phyloP scores from a whole-genome alignment of 2,888 invertebrate genomes.

The Monochamus alternatus region DNA sequence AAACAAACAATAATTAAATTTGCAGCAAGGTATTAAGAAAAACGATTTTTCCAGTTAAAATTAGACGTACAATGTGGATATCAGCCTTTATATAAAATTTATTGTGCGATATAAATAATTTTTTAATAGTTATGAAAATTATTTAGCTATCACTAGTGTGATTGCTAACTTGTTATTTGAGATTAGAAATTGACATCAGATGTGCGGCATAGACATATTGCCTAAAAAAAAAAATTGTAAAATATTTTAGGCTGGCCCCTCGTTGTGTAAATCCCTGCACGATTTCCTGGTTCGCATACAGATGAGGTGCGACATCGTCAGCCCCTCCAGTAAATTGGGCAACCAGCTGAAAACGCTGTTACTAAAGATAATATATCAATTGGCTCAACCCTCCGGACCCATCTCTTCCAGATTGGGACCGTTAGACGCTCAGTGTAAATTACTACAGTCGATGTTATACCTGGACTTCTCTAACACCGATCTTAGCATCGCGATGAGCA shows the following conservation, averaged over 20 bases:
- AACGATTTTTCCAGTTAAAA: too few relatives aligned
- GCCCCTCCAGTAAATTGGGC: conserved; percentile 73
- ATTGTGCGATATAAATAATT: too few relatives aligned
- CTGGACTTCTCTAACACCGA: conserved; percentile 81
- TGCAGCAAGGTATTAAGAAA: too few relatives aligned
- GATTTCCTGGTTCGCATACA: conserved; percentile 81
- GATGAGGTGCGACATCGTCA: conserved; percentile 78
- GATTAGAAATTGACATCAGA: too few relatives aligned
- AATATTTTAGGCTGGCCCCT: conserved; percentile 80
- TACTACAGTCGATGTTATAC: conserved; percentile 79
- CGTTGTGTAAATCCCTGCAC: conserved; percentile 81
- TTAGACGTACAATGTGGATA: too few relatives aligned
- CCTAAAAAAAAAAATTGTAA: too few relatives aligned
- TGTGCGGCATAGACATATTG: too few relatives aligned
- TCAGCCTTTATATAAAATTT: too few relatives aligned
- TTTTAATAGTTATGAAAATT: too few relatives aligned
- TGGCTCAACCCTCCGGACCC: conserved; percentile 79
- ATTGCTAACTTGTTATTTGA: too few relatives aligned
- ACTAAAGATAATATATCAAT: conserved; percentile 80
- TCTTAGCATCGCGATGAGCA: conserved; percentile 81
- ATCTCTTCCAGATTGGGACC: conserved; percentile 79
- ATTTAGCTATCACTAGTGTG: too few relatives aligned
- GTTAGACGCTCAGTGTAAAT: conserved; percentile 83
- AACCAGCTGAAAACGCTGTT: conserved; percentile 77
- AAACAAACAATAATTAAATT: too few relatives aligned